A percentile compares a stretch with the other conserved stretches of the same genome.
Evolutionary conservation across 2,113 vertebrate species (phyloP).

Genomic region (Oceanites oceanicus): DNA sequence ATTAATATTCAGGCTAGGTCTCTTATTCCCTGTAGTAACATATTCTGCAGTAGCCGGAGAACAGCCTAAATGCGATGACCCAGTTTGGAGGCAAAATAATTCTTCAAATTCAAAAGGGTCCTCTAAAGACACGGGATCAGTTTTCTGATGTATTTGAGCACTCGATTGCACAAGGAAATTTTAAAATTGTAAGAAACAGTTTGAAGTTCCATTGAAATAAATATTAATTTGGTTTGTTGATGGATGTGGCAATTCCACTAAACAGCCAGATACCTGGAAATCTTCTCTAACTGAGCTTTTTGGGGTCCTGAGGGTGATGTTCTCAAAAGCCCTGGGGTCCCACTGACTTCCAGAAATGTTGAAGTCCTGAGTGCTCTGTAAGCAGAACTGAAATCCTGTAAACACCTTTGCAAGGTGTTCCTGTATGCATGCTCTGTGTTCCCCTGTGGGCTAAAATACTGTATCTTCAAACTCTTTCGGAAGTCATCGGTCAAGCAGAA

Average conservation of each 20-base stretch:
- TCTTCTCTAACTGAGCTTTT: background rate
- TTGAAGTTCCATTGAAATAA: background rate
- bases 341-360: background rate
- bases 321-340: background rate
- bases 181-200: background rate
- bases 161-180: background rate
- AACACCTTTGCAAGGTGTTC: background rate
- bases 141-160: background rate
- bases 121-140: background rate
- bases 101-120: background rate
- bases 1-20: background rate
- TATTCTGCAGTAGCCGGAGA: background rate
- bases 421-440: background rate
- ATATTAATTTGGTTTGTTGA: background rate
- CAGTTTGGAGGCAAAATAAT: background rate
- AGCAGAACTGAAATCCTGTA: background rate
- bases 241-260: background rate
- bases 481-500: background rate
- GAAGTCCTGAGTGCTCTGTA: background rate
- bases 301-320: background rate
- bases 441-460: background rate
- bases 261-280: background rate
- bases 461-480: background rate
- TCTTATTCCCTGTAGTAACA: background rate
- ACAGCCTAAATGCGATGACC: background rate